Percentiles rank a stretch among this genome's conserved stretches.
phyloP scores from a whole-genome alignment of 2,888 invertebrate species.

The Cataglyphis albicans region DNA sequence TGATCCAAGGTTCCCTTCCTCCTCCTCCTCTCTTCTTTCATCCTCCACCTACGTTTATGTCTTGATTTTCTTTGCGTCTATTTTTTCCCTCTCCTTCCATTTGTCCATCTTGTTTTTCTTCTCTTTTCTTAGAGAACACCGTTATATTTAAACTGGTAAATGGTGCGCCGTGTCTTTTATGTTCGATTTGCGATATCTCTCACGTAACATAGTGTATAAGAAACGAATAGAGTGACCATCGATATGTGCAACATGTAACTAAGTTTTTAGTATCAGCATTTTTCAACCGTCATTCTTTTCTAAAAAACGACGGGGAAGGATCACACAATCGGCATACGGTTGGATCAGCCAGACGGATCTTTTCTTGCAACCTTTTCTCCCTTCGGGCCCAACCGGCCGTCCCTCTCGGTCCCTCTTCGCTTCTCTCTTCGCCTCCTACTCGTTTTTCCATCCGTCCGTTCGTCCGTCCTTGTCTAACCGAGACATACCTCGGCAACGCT shows the following conservation, averaged over 20 bases:
- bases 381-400: constrained; percentile 57
- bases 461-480: constrained; percentile 30
- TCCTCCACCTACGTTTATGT: constrained; percentile 26
- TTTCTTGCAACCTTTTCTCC: constrained; percentile 58
- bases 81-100: neutral
- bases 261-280: constrained; percentile 18
- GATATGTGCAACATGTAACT: constrained; percentile 19
- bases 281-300: neutral
- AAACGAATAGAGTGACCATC: neutral
- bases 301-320: constrained; percentile 1
- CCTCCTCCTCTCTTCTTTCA: constrained; percentile 46
- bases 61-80: constrained; percentile 13
- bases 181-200: constrained; percentile 24
- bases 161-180: constrained; percentile 25
- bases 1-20: constrained; percentile 64
- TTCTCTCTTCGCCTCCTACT: constrained; percentile 39
- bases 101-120: constrained; percentile 17
- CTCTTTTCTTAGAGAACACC: constrained; percentile 2
- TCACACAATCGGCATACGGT: constrained; percentile 33
- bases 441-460: constrained; percentile 11
- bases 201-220: constrained; percentile 1
- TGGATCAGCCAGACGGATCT: constrained; percentile 64
- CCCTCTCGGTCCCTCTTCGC: constrained; percentile 24
- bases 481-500: constrained; percentile 43
- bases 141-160: constrained; percentile 46